Conservation (phyloP, 2,888 invertebrate species). For the Pheosia tremula region DNA sequence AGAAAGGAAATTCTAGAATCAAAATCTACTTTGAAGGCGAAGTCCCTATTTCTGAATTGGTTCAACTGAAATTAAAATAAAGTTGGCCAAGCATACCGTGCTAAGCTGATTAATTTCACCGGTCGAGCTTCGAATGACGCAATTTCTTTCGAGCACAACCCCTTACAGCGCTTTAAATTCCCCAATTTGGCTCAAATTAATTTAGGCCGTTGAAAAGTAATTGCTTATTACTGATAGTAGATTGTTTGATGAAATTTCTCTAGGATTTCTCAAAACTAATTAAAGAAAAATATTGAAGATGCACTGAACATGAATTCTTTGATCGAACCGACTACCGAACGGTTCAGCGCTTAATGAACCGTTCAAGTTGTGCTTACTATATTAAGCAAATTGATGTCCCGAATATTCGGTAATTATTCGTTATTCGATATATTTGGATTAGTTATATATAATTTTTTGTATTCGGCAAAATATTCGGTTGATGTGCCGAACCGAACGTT, state of each 20-base stretch:
- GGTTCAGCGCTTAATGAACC: too few relatives aligned
- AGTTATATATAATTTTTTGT: too few relatives aligned
- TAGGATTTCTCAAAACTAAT: conserved; percentile 13
- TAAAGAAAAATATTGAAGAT: background rate
- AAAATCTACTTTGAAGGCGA: background rate
- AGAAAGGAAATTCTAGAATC: background rate
- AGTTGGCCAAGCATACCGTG: conserved; percentile 34
- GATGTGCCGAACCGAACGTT: too few relatives aligned
- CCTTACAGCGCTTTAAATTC: conserved; percentile 32
- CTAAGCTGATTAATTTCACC: conserved; percentile 43
- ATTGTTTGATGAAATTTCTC: conserved; percentile 19
- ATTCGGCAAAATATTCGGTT: too few relatives aligned
- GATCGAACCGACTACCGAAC: too few relatives aligned
- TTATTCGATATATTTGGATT: too few relatives aligned
- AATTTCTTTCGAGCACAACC: conserved; percentile 40
- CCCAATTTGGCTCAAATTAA: conserved; percentile 36
- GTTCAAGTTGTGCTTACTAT: too few relatives aligned
- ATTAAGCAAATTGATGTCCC: too few relatives aligned
- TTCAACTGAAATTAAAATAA: conserved; percentile 30
- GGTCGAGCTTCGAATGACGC: conserved; percentile 31
- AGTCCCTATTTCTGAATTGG: conserved; percentile 4
- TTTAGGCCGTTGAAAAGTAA: conserved; percentile 30
- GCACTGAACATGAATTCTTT: too few relatives aligned
- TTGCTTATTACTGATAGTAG: conserved; percentile 27
- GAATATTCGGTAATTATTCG: too few relatives aligned